A percentile compares a stretch with the other conserved stretches of the same genome.
Evolutionary conservation across 23 tunicate species (phyloP).

Genomic region (Botrylloides violaceus): DNA sequence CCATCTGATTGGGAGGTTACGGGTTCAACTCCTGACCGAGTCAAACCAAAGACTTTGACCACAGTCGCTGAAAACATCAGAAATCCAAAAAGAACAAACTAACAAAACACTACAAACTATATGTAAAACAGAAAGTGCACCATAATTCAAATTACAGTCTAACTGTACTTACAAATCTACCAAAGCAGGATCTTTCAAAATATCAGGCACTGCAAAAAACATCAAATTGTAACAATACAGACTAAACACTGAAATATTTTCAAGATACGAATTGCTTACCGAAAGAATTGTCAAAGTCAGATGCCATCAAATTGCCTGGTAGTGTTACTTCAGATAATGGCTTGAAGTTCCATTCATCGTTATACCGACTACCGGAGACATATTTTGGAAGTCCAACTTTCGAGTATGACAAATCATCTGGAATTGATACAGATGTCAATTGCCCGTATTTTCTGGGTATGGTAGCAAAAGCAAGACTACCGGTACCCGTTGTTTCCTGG

Average conservation of each 20-base stretch:
- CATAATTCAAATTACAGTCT: background rate
- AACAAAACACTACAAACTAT: too few relatives aligned
- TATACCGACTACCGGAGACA: background rate
- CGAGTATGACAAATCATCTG: conserved; percentile 4
- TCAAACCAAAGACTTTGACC: too few relatives aligned
- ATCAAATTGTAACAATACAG: background rate
- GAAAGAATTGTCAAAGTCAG: background rate
- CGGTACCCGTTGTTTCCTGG: too few relatives aligned
- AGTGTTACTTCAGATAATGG: background rate
- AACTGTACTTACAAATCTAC: conserved; percentile 9
- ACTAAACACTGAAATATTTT: background rate
- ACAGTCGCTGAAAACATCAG: too few relatives aligned
- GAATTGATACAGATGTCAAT: too few relatives aligned
- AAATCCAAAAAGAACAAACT: too few relatives aligned
- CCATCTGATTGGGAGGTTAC: too few relatives aligned
- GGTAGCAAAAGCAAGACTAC: too few relatives aligned
- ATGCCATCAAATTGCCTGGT: background rate
- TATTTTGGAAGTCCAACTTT: conserved; percentile 11
- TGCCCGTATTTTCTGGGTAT: too few relatives aligned
- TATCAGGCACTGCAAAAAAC: conserved; percentile 3
- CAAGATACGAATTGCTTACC: conserved; percentile 1
- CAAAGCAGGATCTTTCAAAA: conserved; percentile 13
- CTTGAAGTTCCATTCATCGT: background rate
- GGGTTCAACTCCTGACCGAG: too few relatives aligned
- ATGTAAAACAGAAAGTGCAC: too few relatives aligned